Percentiles rank a stretch among this genome's conserved stretches.
Conservation (phyloP, 2,888 invertebrate species). For the Hirtodrosophila confusa region DNA sequence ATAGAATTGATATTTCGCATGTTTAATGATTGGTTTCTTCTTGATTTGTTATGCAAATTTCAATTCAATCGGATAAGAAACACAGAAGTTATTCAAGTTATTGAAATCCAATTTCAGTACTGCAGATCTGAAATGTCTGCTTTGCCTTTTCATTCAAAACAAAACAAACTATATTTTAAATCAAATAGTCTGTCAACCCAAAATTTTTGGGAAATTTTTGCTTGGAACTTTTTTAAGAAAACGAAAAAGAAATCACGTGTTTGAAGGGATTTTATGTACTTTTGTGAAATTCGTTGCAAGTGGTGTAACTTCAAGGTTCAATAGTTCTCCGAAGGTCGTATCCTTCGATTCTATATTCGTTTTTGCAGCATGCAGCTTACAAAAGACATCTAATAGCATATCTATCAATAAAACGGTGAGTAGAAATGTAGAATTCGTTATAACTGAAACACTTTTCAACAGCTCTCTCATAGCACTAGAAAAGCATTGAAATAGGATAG, state of each 20-base stretch:
- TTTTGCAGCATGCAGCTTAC: no score
- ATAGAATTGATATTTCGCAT: no score
- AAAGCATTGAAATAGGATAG: not conserved
- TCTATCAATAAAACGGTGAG: not conserved
- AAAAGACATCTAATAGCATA: not conserved
- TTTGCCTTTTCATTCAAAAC: conserved; percentile 13
- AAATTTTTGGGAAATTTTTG: not conserved
- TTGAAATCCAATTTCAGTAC: no score
- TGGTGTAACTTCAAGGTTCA: no score
- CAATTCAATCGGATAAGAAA: no score
- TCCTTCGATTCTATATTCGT: no score
- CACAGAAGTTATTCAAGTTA: no score
- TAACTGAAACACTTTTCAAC: not conserved
- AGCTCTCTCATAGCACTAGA: conserved; percentile 1
- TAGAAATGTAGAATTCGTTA: not conserved
- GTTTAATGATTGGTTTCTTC: no score
- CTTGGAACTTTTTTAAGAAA: not conserved
- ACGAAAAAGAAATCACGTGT: not conserved
- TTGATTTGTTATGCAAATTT: no score
- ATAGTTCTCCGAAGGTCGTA: no score
- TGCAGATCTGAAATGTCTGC: not conserved
- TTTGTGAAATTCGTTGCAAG: not conserved
- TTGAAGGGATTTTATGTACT: not conserved
- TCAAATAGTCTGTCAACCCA: conserved; percentile 12
- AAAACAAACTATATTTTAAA: not conserved